Evolutionary conservation across 2,797 vertebrate genomes (phyloP).

Genomic region (Cirrhinus mrigala): DNA sequence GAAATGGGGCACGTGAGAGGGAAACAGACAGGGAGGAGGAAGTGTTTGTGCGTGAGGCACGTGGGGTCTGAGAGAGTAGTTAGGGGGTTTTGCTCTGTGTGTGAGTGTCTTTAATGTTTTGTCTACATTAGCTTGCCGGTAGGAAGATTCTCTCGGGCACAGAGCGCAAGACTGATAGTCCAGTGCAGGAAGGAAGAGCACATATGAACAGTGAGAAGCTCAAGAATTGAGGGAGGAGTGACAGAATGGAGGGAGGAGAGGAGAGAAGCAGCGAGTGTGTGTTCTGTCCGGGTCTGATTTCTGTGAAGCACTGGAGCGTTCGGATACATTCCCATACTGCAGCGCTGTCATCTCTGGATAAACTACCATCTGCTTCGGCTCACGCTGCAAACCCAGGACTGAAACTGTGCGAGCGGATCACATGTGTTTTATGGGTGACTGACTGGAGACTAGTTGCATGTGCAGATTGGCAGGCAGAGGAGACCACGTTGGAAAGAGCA

Average conservation of each 20-base stretch:
- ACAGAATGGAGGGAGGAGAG: slow-evolving; percentile 44
- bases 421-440: slow-evolving; percentile 19
- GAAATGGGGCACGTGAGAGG: slow-evolving; percentile 28
- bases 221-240: slow-evolving; percentile 62
- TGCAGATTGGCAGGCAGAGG: not conserved
- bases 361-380: slow-evolving; percentile 18
- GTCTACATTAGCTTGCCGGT: slow-evolving; percentile 19
- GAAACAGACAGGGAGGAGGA: slow-evolving; percentile 25
- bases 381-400: not conserved
- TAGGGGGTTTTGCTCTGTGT: slow-evolving; percentile 30
- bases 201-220: slow-evolving; percentile 53
- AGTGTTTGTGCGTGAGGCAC: slow-evolving; percentile 57
- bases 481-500: slow-evolving; percentile 5
- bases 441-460: slow-evolving; percentile 34
- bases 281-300: slow-evolving; percentile 13
- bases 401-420: slow-evolving; percentile 22
- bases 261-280: slow-evolving; percentile 22
- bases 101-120: slow-evolving; percentile 27
- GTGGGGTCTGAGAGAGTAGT: slow-evolving; percentile 59
- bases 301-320: slow-evolving; percentile 46
- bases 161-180: slow-evolving; percentile 58
- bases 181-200: slow-evolving; percentile 38
- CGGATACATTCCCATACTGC: slow-evolving; percentile 47
- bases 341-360: slow-evolving; percentile 43
- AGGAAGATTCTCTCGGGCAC: slow-evolving; percentile 56